A percentile compares a stretch with the other conserved stretches of the same genome.
These are phyloP conservation scores for Zaprionus ornatus DNA, from an alignment of 1,140 invertebrate genomes.

Conservation along the genomic window DNA sequence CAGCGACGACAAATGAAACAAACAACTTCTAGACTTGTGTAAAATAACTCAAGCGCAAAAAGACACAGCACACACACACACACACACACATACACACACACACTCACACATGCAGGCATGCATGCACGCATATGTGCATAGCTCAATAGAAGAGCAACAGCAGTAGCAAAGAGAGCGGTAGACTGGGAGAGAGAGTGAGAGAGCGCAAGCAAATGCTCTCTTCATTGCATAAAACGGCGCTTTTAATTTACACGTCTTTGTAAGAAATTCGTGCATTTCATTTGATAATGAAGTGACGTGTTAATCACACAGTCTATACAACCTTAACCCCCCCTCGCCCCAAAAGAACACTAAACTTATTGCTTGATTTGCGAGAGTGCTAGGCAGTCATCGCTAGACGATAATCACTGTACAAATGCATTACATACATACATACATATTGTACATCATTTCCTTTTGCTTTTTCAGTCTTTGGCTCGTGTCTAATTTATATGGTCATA, in stretches of 20 bases:
- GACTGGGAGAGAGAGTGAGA: conserved; percentile 1
- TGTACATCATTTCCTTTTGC: too few relatives aligned
- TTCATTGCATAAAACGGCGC: neutral
- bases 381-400: neutral
- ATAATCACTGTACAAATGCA: neutral
- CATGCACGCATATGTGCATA: neutral
- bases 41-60: conserved; percentile 43
- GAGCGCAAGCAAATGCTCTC: neutral
- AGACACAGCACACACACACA: neutral
- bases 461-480: too few relatives aligned
- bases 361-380: neutral
- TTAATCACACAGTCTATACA: conserved; percentile 23
- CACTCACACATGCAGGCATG: neutral
- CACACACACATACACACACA: neutral
- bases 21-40: conserved; percentile 36
- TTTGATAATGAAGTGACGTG: conserved; percentile 27
- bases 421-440: too few relatives aligned
- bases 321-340: neutral
- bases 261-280: conserved; percentile 38
- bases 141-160: neutral
- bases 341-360: neutral
- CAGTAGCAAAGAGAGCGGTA: neutral
- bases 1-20: conserved; percentile 26
- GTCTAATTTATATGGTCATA: too few relatives aligned
- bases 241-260: conserved; percentile 46